Evolutionary conservation across 2,797 vertebrate genomes (phyloP), one percentile per base, ranked within the genome.

Genomic region (Pogonophryne albipinna): DNA sequence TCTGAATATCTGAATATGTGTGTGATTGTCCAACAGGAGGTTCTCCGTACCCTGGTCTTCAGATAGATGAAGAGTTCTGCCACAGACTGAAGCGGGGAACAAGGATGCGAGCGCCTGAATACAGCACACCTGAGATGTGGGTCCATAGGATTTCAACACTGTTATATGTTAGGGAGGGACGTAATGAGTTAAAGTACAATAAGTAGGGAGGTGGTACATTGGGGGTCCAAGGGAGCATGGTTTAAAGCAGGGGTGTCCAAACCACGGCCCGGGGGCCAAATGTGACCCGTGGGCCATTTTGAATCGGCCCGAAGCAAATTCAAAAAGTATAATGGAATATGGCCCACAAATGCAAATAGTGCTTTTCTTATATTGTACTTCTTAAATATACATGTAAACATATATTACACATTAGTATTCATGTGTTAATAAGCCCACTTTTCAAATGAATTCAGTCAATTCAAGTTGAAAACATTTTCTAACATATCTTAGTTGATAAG

Each of bases 51-150:
- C 97, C 97, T 0, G 97, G 97, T 17, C 93, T 98, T 71, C 96
- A 98, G 79, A 97, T 98, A 12, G 97, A 98, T 57, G 97, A 99
- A 89, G 96, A 97, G 83, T 99, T 98, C 83, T 99, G 97, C 89
- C 96, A 96, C 66, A 91, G 95, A n/a, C 95, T 98, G 78, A 98
- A 97, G 79, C 95, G 89, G 4, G 97, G 97, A n/a, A 97, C 96
- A 0, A 93, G 97, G 66, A 99, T 99, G 97, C 94, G 96, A 88
- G 94, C 96, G 0, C 97, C 97, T 20, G 96, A 98, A 44, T 97
- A 97, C 87, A 96, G 97, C 59, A 97, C 97, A 63, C 92, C 97
- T 19, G 97, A 98, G 94, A 95, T 98, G 97, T 98, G 80, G 20
- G 92, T 82, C n/a, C 4, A 61, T 10, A 0, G 50, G 3, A 17